These are phyloP conservation scores for Hemaris fuciformis DNA, from an alignment of 2,888 invertebrate species.

Conservation along the genomic window DNA sequence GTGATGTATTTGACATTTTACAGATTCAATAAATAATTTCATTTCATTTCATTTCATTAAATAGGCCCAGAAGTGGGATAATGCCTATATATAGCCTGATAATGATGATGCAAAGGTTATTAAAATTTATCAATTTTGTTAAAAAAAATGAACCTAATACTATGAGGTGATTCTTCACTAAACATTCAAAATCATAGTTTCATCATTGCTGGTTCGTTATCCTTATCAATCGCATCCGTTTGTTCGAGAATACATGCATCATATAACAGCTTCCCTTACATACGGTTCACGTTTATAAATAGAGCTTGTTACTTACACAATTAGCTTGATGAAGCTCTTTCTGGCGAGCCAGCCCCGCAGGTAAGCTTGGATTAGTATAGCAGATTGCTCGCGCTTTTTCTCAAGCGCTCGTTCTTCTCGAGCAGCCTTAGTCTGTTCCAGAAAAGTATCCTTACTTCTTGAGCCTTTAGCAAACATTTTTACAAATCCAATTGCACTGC, in stretches of 20 bases:
- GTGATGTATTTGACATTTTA: no score
- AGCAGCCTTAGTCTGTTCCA: conserved; percentile 95
- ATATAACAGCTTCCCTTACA: background rate
- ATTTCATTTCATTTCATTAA: no score
- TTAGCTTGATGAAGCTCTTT: conserved; percentile 81
- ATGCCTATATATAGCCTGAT: no score
- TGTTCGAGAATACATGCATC: background rate
- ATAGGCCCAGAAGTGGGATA: no score
- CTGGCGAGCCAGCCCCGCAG: conserved; percentile 89
- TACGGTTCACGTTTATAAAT: background rate
- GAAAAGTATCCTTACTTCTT: conserved; percentile 87
- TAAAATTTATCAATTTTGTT: no score
- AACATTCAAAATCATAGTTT: no score
- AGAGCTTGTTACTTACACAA: conserved; percentile 83
- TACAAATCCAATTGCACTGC: conserved; percentile 31
- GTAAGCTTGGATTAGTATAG: conserved; percentile 87
- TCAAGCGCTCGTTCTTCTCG: conserved; percentile 94
- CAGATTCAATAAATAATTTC: no score
- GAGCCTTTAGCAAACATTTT: conserved; percentile 69
- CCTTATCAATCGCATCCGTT: background rate
- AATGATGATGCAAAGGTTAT: no score
- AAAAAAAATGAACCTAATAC: no score
- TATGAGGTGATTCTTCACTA: no score
- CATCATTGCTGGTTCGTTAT: background rate
- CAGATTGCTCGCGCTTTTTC: conserved; percentile 89